Evolutionary conservation across 2,888 invertebrate species (phyloP).

Genomic region (Xestia rhomboidea): DNA sequence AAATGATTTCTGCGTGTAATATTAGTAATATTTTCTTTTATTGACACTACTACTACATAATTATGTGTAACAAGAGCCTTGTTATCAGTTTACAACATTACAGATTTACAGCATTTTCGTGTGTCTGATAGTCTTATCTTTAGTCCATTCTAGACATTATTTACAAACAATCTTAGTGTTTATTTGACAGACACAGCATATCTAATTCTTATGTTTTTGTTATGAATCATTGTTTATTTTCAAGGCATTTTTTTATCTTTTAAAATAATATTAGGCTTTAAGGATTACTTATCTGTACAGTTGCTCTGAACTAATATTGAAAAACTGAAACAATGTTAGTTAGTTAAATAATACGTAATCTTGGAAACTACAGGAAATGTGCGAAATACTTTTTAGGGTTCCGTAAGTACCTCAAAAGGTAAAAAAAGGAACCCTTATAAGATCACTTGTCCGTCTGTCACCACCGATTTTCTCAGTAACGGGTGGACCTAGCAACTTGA

Average conservation of each 20-base stretch:
- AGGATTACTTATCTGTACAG: slow-evolving; percentile 10
- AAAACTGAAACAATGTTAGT: not conserved
- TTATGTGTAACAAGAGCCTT: not conserved
- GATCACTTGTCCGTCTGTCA: too few species aligned
- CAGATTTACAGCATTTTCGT: not conserved
- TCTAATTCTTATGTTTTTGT: slow-evolving; percentile 9
- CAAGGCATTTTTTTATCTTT: slow-evolving; percentile 18
- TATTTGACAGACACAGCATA: slow-evolving; percentile 6
- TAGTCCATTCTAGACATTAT: slow-evolving; percentile 18
- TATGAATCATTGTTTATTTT: slow-evolving; percentile 25
- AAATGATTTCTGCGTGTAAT: not conserved
- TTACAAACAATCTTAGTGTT: slow-evolving; percentile 19
- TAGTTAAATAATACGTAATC: not conserved
- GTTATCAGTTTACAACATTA: not conserved
- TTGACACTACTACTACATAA: not conserved
- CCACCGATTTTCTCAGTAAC: too few species aligned
- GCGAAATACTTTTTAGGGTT: not conserved
- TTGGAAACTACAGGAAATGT: not conserved
- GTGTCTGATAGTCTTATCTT: slow-evolving; percentile 24
- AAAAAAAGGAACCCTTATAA: too few species aligned
- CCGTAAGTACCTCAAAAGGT: too few species aligned
- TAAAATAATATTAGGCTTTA: slow-evolving; percentile 25
- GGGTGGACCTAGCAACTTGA: too few species aligned
- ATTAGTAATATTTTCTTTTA: not conserved
- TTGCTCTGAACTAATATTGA: slow-evolving; percentile 37